These are phyloP conservation scores for Psilopsiagon aymara DNA, from an alignment of 2,113 vertebrate species.

Conservation along the genomic window DNA sequence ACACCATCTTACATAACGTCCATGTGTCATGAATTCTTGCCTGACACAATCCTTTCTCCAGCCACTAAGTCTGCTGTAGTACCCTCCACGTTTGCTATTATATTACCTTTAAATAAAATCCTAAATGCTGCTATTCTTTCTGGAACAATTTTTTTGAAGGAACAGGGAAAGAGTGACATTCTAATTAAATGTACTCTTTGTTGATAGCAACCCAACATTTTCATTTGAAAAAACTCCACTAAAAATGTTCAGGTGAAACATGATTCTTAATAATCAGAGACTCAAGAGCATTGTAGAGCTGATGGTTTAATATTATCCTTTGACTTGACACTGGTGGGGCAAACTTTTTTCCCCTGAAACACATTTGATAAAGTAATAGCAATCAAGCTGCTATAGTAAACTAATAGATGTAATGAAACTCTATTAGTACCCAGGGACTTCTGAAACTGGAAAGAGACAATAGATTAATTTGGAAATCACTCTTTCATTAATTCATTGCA, in stretches of 20 bases:
- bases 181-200: conserved; percentile 31
- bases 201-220: not conserved
- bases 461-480: conserved; percentile 31
- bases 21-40: not conserved
- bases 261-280: conserved; percentile 60
- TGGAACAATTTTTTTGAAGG: not conserved
- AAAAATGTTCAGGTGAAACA: conserved; percentile 61
- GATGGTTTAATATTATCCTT: conserved; percentile 44
- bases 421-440: conserved; percentile 30
- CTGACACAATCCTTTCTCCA: not conserved
- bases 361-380: conserved; percentile 51
- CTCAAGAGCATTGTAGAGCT: conserved; percentile 30
- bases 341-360: conserved; percentile 36
- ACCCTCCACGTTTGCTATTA: not conserved
- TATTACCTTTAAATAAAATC: conserved; percentile 2
- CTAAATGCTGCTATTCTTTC: not conserved
- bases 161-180: not conserved
- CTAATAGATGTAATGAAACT: conserved; percentile 60
- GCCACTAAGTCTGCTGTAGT: not conserved
- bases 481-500: conserved; percentile 18
- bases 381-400: conserved; percentile 60
- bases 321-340: conserved; percentile 19
- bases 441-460: conserved; percentile 10
- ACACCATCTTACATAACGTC: not conserved
- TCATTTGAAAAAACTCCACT: not conserved